phyloP scores from a whole-genome alignment of 2,113 vertebrate genomes.

The Polyodon spathula region DNA sequence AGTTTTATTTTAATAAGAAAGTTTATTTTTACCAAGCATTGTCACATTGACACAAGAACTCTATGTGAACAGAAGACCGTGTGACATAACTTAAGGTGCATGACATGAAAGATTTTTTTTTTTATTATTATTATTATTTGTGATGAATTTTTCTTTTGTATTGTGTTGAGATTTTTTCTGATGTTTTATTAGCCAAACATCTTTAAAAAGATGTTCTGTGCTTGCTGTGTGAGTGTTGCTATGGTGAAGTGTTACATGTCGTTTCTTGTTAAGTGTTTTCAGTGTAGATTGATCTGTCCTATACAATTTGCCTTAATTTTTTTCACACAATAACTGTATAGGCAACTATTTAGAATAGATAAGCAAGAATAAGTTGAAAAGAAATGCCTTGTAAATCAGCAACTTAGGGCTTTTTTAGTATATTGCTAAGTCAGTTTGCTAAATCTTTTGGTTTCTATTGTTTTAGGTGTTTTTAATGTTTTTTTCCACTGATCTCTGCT shows the following conservation, averaged over 20 bases:
- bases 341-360: slow-evolving; percentile 74
- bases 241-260: slow-evolving; percentile 76
- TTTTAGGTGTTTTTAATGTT: slow-evolving; percentile 78
- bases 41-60: slow-evolving; percentile 60
- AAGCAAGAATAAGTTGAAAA: slow-evolving; percentile 70
- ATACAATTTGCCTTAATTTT: slow-evolving; percentile 93
- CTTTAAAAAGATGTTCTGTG: slow-evolving; percentile 69
- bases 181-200: slow-evolving; percentile 61
- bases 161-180: slow-evolving; percentile 43
- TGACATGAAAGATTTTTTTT: slow-evolving; percentile 71
- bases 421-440: slow-evolving; percentile 72
- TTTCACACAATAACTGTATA: slow-evolving; percentile 82
- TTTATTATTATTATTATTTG: slow-evolving; percentile 63
- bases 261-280: slow-evolving; percentile 71
- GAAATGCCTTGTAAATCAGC: slow-evolving; percentile 82
- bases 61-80: slow-evolving; percentile 67
- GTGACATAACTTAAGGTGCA: slow-evolving; percentile 75
- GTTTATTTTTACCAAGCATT: slow-evolving; percentile 84
- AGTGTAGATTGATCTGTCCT: slow-evolving; percentile 73
- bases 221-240: slow-evolving; percentile 89
- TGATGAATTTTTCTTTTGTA: slow-evolving; percentile 33
- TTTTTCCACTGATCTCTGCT: slow-evolving; percentile 49
- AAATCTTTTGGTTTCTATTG: slow-evolving; percentile 74
- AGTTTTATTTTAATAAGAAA: slow-evolving; percentile 92
- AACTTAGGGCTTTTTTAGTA: slow-evolving; percentile 78